Conservation (phyloP, 2,113 vertebrate genomes). For the Oryzias curvinotus region DNA sequence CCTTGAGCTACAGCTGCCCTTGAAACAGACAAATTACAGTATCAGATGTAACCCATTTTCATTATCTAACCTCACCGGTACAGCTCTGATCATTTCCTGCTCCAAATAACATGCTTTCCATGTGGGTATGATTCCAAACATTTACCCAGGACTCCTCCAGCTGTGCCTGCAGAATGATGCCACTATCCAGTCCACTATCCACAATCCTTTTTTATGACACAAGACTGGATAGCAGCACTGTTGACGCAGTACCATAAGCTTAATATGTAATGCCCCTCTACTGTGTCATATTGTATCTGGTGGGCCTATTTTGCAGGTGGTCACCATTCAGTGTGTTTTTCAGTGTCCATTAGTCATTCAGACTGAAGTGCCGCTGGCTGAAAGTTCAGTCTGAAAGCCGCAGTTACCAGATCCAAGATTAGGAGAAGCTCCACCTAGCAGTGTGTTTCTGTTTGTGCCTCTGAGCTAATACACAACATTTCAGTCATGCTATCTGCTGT, state of each 20-base stretch:
- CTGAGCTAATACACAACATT: conserved; percentile 16
- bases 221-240: conserved; percentile 43
- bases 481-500: conserved; percentile 15
- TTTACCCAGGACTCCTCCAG: conserved; percentile 21
- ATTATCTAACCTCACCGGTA: background rate
- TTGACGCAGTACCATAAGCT: conserved; percentile 48
- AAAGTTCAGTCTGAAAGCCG: conserved; percentile 60
- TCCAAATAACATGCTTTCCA: background rate
- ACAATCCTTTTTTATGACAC: conserved; percentile 22
- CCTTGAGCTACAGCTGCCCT: background rate
- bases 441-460: conserved; percentile 18
- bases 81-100: background rate
- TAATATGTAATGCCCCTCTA: conserved; percentile 50
- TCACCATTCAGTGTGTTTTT: conserved; percentile 63
- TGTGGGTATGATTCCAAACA: conserved; percentile 5
- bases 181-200: conserved; percentile 19
- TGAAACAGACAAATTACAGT: background rate
- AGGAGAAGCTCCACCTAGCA: conserved; percentile 26
- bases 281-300: conserved; percentile 61
- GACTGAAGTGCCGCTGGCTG: conserved; percentile 58
- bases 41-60: background rate
- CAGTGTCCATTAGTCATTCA: conserved; percentile 63
- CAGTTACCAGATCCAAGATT: conserved; percentile 65
- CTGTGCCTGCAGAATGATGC: background rate
- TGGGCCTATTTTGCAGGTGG: conserved; percentile 55